These are phyloP conservation scores for Thalassarche chlororhynchos DNA, from an alignment of 2,113 vertebrate genomes.

Conservation along the genomic window DNA sequence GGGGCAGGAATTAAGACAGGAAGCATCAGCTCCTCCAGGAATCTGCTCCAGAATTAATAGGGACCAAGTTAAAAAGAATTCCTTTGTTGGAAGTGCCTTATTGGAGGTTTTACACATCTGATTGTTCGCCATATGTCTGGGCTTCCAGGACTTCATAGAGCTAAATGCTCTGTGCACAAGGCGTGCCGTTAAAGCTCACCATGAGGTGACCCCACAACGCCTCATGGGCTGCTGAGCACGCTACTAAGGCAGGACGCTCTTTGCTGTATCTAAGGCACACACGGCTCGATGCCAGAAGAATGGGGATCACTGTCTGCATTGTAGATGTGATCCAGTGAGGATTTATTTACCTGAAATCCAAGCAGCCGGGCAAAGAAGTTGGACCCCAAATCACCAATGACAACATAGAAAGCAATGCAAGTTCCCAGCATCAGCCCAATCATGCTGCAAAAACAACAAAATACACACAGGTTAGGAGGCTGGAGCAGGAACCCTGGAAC, in stretches of 20 bases:
- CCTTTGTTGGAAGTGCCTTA: not conserved
- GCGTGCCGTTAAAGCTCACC: not conserved
- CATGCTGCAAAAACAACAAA: slow-evolving; percentile 78
- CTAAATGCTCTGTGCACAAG: fast-evolving
- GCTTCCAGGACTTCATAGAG: not conserved
- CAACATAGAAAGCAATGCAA: slow-evolving; percentile 96
- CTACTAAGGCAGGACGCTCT: not conserved
- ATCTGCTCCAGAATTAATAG: slow-evolving; percentile 17
- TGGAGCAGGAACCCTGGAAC: not conserved
- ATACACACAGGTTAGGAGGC: not conserved
- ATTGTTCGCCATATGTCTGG: not conserved
- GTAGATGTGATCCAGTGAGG: not conserved
- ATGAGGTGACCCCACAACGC: fast-evolving
- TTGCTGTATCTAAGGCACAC: not conserved
- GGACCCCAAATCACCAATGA: slow-evolving; percentile 95
- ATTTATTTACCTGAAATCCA: slow-evolving; percentile 85
- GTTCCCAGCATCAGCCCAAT: slow-evolving; percentile 98
- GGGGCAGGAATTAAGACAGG: slow-evolving; percentile 3
- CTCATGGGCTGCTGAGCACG: not conserved
- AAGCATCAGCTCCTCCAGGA: not conserved
- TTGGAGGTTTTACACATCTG: not conserved
- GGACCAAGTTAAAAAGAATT: not conserved
- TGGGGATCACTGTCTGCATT: not conserved
- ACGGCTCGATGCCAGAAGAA: not conserved
- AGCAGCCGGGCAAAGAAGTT: slow-evolving; percentile 92